Evolutionary conservation across 2,113 vertebrate species (phyloP).

Genomic region (Oxygymnocypris stewartii): DNA sequence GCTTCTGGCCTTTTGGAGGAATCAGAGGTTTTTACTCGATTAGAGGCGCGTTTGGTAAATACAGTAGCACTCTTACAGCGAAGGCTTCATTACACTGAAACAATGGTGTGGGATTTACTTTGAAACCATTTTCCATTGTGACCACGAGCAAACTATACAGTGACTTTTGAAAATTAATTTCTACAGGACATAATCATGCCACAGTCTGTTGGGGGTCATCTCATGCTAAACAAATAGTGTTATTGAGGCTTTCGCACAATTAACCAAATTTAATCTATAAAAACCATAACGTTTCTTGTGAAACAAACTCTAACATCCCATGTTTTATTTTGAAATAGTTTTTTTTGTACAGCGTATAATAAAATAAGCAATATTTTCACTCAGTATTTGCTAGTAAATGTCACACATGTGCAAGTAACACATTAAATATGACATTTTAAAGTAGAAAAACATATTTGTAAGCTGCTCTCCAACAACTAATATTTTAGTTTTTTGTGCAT

Average conservation of each 20-base stretch:
- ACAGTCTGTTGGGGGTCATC: neutral
- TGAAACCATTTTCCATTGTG: neutral
- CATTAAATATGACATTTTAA: too few species aligned
- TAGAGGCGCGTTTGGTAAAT: neutral
- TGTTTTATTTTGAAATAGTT: too few species aligned
- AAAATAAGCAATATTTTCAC: too few species aligned
- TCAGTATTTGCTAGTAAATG: too few species aligned
- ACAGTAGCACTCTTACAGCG: neutral
- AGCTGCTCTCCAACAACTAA: too few species aligned
- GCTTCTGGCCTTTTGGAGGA: neutral
- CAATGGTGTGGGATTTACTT: neutral
- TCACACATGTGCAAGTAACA: too few species aligned
- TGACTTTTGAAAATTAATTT: neutral
- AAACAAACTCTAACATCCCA: too few species aligned
- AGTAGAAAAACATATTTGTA: too few species aligned
- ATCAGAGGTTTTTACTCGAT: constrained; percentile 19
- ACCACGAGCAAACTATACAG: neutral
- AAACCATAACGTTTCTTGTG: too few species aligned
- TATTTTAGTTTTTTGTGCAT: too few species aligned
- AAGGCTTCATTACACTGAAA: neutral
- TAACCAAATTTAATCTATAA: neutral
- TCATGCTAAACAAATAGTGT: neutral
- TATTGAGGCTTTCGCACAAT: neutral
- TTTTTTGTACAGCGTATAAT: too few species aligned
- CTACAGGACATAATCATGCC: neutral